Base-by-base conservation (phyloP, 2,888 invertebrate genomes). In the Torymus tubicola region DNA sequence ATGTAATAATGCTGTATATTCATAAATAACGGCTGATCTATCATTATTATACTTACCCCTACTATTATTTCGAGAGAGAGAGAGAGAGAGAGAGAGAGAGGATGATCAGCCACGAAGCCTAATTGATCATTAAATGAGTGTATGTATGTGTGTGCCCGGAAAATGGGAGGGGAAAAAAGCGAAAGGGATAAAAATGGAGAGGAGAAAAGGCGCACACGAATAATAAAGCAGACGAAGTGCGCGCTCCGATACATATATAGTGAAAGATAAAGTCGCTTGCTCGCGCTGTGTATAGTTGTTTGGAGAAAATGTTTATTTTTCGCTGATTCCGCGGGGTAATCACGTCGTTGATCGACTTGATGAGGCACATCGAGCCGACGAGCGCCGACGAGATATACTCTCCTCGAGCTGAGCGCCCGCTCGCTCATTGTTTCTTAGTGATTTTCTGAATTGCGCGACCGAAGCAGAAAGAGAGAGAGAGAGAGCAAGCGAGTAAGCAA, bases 351-450 rank as follows among this genome's bases (percentile, higher is more conserved):
- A 81, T 81, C 81, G 72, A 72, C 70, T 71, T 80, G 76, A 80
- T 80, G 71, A 71, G 57, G 73, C 65, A 69, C 72, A 81, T 75
- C 70, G 78, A 74, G 72, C 13, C 55, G 64, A 64, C 55, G 64
- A 64, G 68, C 67, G 55, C 42, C 71, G 68, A 58, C 53, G 63
- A 58, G 64, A 82, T 81, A 78, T 80, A 78, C 74, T 61, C 61
- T 11, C 75, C 55, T 72, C 69, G 63, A 55, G 60, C 42, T 42
- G 42, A 4, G 31, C 31, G 31, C 31, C 5, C 31, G 61, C 70
- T 63, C 85, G 86, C 86, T 88, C 87, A 89, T 89, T 89, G 88
- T 88, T 87, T 89, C 88, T 88, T 86, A 88, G 89, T 88, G 89
- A 89, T 89, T 88, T 89, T 89, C 88, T 87, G 86, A 89, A 89